Conservation (phyloP, 2,888 invertebrate species). For the Tupiocoris notatus region DNA sequence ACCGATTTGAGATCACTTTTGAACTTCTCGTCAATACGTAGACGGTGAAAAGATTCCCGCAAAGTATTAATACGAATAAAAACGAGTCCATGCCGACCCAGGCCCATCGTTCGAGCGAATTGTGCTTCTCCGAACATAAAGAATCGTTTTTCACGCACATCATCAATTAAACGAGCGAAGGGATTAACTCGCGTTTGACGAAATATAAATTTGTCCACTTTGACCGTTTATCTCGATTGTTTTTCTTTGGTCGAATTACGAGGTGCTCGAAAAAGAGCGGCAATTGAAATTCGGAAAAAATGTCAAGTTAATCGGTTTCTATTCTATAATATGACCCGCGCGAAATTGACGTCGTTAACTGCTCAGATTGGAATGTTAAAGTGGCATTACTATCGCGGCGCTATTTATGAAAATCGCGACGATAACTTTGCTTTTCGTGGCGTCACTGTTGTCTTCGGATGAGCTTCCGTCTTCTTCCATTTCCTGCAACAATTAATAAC, state of each 20-base stretch:
- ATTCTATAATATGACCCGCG: no score
- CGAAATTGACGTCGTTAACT: no score
- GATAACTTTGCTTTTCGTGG: background rate
- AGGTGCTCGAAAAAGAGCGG: no score
- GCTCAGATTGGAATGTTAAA: no score
- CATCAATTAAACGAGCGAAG: no score
- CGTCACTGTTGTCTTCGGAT: conserved; percentile 22
- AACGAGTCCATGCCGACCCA: conserved; percentile 69
- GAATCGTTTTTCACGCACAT: conserved; percentile 42
- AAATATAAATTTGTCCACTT: no score
- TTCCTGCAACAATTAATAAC: conserved; percentile 29
- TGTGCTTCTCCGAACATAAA: conserved; percentile 38
- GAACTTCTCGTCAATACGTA: conserved; percentile 70
- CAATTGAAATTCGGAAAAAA: no score
- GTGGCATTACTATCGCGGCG: no score
- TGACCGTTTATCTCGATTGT: no score
- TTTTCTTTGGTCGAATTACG: no score
- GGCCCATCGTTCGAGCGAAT: conserved; percentile 41
- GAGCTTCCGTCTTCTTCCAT: conserved; percentile 31
- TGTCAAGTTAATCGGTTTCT: no score
- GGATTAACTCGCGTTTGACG: no score
- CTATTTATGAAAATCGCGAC: background rate
- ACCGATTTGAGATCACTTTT: conserved; percentile 71
- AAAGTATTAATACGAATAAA: conserved; percentile 65
- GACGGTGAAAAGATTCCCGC: conserved; percentile 74